These are phyloP conservation scores for Oreochromis niloticus DNA, from an alignment of 2,113 vertebrate species.

Conservation along the genomic window DNA sequence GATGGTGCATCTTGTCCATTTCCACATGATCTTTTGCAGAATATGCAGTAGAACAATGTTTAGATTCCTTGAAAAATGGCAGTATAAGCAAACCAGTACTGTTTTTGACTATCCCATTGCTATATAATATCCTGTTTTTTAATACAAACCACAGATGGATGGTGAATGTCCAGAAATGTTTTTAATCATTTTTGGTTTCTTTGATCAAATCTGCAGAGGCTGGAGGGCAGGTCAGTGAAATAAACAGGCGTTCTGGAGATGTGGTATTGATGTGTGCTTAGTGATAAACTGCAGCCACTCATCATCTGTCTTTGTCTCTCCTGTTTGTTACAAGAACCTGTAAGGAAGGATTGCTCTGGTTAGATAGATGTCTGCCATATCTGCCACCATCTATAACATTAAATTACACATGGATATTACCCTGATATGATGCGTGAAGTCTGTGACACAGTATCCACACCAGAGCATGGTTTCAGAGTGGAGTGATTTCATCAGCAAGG, in stretches of 20 bases:
- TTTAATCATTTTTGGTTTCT: not conserved
- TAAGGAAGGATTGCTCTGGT: not conserved
- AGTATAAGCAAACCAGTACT: not conserved
- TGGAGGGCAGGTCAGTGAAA: not conserved
- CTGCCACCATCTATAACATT: not conserved
- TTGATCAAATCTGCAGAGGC: not conserved
- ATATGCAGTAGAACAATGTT: not conserved
- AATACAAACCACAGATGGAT: not conserved
- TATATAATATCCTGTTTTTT: not conserved
- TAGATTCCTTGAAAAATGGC: not conserved
- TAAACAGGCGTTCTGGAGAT: not conserved
- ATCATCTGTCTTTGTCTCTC: slow-evolving; percentile 5
- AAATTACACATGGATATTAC: not conserved
- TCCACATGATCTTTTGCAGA: not conserved
- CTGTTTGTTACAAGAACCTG: not conserved
- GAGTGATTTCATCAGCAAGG: not conserved
- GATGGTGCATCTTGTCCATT: not conserved
- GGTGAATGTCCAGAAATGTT: not conserved
- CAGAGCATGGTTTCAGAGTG: not conserved
- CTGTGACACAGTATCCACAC: not conserved
- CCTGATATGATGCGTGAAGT: not conserved
- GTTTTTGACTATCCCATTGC: fast-evolving
- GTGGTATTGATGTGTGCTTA: not conserved
- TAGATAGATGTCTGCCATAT: not conserved
- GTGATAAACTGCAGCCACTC: slow-evolving; percentile 11